Base-by-base conservation (phyloP, 2,797 vertebrate species). In the Astyanax mexicanus region DNA sequence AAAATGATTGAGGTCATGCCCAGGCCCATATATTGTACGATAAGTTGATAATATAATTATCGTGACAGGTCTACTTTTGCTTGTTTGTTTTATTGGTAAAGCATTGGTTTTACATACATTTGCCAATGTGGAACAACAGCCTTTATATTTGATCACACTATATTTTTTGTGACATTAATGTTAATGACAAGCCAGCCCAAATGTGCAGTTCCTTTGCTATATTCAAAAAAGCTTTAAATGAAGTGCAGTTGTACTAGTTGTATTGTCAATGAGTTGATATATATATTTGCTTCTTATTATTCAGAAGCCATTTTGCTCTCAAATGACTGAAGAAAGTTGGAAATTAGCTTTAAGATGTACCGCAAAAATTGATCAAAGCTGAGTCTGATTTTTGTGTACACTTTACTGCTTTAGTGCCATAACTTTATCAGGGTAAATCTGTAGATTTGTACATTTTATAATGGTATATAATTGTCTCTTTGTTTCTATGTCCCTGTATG, bases 261-360 rank as follows among this genome's bases (percentile, higher is more conserved):
- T 83, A 86, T 84, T 79, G 83, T 84, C 87, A 86, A 86, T 89
- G 84, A 88, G 80, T 83, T 86, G 74, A 81, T 87, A 84, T 80
- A 84, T 80, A 74, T 72, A 80, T 90, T 92, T 92, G 93, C 93
- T 93, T 94, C 93, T 94, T 80, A 94, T 93, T 94, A 91, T 93
- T 94, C 89, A 94, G 93, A 93, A 93, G 93, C 92, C 84, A 55
- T 58, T 87, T 74, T 64, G 72, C 75, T 87, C 13, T 78, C 29
- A 35, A 27, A 45, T 3, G 15, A 44, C 61, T 64, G 13, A 23
- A 75, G 42, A 65, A 61, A 7, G 40, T 40, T 69, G 77, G 82
- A 81, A 75, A 82, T 80, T 77, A 61, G 77, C 38, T 86, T 78
- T 55, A 47, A 81, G 78, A 47, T 70, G 57, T 75, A 62, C n/a